A percentile compares a stretch with the other conserved stretches of the same genome.
phyloP scores from a whole-genome alignment of 1,140 invertebrate genomes.

The Drosophila rufa region DNA sequence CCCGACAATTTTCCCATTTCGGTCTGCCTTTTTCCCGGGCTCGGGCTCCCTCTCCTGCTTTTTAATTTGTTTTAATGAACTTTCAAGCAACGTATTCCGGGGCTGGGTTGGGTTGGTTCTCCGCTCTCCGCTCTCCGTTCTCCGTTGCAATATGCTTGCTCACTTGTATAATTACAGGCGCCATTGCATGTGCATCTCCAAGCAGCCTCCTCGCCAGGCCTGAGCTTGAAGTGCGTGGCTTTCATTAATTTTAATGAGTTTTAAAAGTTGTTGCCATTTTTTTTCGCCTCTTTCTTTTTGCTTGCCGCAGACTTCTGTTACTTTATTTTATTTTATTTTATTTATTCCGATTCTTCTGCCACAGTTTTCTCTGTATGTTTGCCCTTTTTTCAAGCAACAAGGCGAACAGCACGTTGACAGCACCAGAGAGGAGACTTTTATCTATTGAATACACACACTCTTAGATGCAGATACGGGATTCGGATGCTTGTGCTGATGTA shows the following conservation, averaged over 20 bases:
- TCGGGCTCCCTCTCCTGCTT: slow-evolving; percentile 38
- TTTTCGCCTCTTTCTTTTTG: slow-evolving; percentile 5
- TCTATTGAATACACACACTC: slow-evolving; percentile 40
- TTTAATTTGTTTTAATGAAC: slow-evolving; percentile 83
- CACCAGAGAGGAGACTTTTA: slow-evolving; percentile 29
- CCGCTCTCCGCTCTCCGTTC: not conserved
- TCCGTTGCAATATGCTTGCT: slow-evolving; percentile 76
- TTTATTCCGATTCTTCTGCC: slow-evolving; percentile 58
- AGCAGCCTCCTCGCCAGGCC: slow-evolving; percentile 4
- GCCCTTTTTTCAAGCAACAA: slow-evolving; percentile 14
- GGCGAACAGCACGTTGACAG: slow-evolving; percentile 29
- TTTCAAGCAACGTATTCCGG: slow-evolving; percentile 68
- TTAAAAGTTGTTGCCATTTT: slow-evolving; percentile 82
- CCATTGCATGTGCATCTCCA: slow-evolving; percentile 67
- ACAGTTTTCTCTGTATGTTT: slow-evolving; percentile 11
- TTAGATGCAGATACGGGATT: not conserved
- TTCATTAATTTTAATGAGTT: slow-evolving; percentile 84
- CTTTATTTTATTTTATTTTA: slow-evolving; percentile 73
- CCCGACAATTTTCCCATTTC: slow-evolving; percentile 66
- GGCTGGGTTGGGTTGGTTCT: not conserved
- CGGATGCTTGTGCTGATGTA: not conserved
- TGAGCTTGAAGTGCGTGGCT: slow-evolving; percentile 75
- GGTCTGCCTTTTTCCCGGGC: slow-evolving; percentile 48
- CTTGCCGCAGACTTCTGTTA: slow-evolving; percentile 29
- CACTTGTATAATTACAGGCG: slow-evolving; percentile 81